Evolutionary conservation across 2,888 invertebrate genomes (phyloP).

Genomic region (Apamea crenata): DNA sequence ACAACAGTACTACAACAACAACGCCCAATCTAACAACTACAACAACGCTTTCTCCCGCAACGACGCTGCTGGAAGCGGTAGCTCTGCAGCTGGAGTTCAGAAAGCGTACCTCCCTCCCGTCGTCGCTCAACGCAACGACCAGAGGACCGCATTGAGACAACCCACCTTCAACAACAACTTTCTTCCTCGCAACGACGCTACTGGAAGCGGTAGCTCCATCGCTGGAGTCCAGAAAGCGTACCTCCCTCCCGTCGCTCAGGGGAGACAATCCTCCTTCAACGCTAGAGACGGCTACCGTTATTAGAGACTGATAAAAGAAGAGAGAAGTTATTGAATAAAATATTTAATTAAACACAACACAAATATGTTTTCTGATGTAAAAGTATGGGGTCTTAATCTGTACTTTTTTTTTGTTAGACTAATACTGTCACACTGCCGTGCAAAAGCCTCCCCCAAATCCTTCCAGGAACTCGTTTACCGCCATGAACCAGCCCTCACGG

Average conservation of each 20-base stretch:
- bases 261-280: slow-evolving; percentile 23
- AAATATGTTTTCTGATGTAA: not conserved
- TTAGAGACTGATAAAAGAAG: not conserved
- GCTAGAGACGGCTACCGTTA: not conserved
- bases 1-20: slow-evolving; percentile 48
- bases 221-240: slow-evolving; percentile 69
- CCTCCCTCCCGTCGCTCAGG: slow-evolving; percentile 73
- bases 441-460: too few species aligned
- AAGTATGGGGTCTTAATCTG: not conserved
- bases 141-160: slow-evolving; percentile 41
- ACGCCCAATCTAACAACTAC: slow-evolving; percentile 51
- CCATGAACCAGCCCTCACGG: too few species aligned
- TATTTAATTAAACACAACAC: slow-evolving; percentile 41
- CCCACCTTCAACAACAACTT: slow-evolving; percentile 44
- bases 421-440: too few species aligned
- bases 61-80: slow-evolving; percentile 24
- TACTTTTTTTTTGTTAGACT: too few species aligned
- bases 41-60: slow-evolving; percentile 41
- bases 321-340: slow-evolving; percentile 39
- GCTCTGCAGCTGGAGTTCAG: slow-evolving; percentile 48
- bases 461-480: too few species aligned
- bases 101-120: slow-evolving; percentile 79
- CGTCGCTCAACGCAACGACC: slow-evolving; percentile 50
- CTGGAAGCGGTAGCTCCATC: slow-evolving; percentile 42
- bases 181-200: slow-evolving; percentile 9